Base-by-base conservation (phyloP, 2,113 vertebrate genomes). In the Esox niger region DNA sequence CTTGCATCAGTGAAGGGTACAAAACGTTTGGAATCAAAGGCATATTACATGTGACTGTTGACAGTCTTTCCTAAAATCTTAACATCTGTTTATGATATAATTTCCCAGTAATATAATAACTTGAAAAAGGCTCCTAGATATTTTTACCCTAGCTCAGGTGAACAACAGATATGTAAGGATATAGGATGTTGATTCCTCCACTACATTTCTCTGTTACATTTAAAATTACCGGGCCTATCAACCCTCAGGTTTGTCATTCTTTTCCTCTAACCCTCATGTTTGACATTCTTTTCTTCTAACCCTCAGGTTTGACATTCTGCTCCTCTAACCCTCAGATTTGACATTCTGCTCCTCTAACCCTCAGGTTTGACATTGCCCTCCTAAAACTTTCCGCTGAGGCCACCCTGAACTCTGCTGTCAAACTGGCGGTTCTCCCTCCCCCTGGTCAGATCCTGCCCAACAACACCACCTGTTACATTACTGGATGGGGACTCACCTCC, bases 401-500 rank as follows among this genome's bases (percentile, higher is more conserved):
- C 30, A 74, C 54, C 49, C 87, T 97, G 32, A 94, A 94, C 87
- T 74, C n/a, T 62, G 77, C 87, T 0, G 91, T 94, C 71, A 75
- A 94, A 81, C 87, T 96, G 72, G 94, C 82, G 0, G 72, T 71
- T 15, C 90, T 98, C 82, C 94, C 94, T 64, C n/a, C 5, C 17
- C 26, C 32, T 0, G 90, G 80, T 1, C 63, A 85, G 76, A 31
- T 92, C 74, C 91, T 95, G 80, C 1, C 91, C 69, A 78, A 95
- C 85, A 72, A 91, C 81, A 86, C 86, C 70, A 35, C 70, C 71
- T 96, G 95, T 85, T 92, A 90, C 84, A 79, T 96, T 89, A 91
- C 90, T 0, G 95, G 95, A 86, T 96, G 95, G 95, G 94, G 95
- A 11, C 73, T 0, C 31, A 94, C 93, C 57, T 71, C 55, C 74